Evolutionary conservation across 2,113 vertebrate species (phyloP).

Genomic region (Pelusios castaneus): DNA sequence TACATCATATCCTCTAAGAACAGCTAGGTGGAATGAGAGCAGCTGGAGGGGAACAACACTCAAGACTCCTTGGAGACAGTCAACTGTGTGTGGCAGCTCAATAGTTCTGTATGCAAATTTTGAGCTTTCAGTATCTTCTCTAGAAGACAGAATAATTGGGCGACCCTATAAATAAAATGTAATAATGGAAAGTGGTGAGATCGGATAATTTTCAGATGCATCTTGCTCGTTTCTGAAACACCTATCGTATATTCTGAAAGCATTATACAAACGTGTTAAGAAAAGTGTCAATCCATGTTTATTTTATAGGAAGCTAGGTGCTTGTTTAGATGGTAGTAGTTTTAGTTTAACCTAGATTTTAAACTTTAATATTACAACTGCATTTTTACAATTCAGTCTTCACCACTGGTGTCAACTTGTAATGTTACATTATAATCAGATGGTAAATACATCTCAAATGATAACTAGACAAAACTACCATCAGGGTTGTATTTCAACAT

Average conservation of each 20-base stretch:
- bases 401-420: not conserved
- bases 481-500: accelerated
- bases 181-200: not conserved
- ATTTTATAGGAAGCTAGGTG: not conserved
- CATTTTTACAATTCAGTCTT: not conserved
- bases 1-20: conserved; percentile 94
- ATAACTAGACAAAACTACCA: not conserved
- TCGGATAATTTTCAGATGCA: not conserved
- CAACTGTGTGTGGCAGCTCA: conserved; percentile 91
- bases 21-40: conserved; percentile 95
- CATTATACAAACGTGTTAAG: not conserved
- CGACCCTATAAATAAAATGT: conserved; percentile 82
- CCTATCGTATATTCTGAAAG: not conserved
- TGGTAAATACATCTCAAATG: not conserved
- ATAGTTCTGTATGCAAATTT: conserved; percentile 91
- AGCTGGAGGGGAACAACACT: conserved; percentile 94
- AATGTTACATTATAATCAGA: not conserved
- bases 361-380: not conserved
- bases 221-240: not conserved
- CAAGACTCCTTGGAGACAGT: conserved; percentile 95
- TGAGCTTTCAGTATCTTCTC: conserved; percentile 87
- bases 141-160: conserved; percentile 93
- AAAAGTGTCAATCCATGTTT: not conserved
- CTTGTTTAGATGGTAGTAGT: not conserved
- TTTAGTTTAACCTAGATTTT: not conserved